These are phyloP conservation scores for Episyrphus balteatus DNA, from an alignment of 1,140 invertebrate genomes.

Conservation along the genomic window DNA sequence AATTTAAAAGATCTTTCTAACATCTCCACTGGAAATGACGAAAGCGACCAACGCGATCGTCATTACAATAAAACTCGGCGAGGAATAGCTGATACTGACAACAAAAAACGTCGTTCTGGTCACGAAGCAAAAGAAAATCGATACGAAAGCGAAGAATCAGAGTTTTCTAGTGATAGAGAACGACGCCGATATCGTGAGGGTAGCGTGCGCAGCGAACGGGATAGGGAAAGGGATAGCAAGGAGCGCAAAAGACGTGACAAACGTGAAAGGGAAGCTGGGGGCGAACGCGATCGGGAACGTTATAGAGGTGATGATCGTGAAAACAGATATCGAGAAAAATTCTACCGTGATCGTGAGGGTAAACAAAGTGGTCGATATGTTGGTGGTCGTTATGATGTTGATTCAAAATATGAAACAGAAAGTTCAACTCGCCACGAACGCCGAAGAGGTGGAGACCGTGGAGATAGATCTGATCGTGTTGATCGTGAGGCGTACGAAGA, in stretches of 20 bases:
- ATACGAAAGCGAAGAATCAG: slow-evolving; percentile 42
- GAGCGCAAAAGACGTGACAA: slow-evolving; percentile 6
- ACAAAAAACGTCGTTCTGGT: slow-evolving; percentile 30
- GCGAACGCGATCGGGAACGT: slow-evolving; percentile 8
- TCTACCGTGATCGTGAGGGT: slow-evolving; percentile 12
- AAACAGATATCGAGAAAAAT: slow-evolving; percentile 8
- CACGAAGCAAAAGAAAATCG: slow-evolving; percentile 22
- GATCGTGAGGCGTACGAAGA: slow-evolving; percentile 7
- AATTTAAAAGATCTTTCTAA: neutral
- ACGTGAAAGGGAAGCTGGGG: slow-evolving; percentile 7
- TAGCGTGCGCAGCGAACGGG: slow-evolving; percentile 13
- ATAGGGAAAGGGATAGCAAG: neutral
- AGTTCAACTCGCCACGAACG: slow-evolving; percentile 13
- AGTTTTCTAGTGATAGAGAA: slow-evolving; percentile 39
- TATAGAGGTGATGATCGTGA: slow-evolving; percentile 26
- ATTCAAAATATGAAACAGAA: slow-evolving; percentile 16
- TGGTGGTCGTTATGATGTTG: slow-evolving; percentile 11
- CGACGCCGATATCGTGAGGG: slow-evolving; percentile 16
- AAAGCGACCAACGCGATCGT: slow-evolving; percentile 5
- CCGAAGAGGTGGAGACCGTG: slow-evolving; percentile 10
- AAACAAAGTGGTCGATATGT: slow-evolving; percentile 10
- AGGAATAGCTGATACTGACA: slow-evolving; percentile 39
- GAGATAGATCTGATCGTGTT: slow-evolving; percentile 11
- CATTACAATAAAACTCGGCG: slow-evolving; percentile 28
- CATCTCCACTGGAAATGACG: slow-evolving; percentile 1